phyloP scores from a whole-genome alignment of 2,113 vertebrate genomes.

The Sphaerodactylus townsendi region DNA sequence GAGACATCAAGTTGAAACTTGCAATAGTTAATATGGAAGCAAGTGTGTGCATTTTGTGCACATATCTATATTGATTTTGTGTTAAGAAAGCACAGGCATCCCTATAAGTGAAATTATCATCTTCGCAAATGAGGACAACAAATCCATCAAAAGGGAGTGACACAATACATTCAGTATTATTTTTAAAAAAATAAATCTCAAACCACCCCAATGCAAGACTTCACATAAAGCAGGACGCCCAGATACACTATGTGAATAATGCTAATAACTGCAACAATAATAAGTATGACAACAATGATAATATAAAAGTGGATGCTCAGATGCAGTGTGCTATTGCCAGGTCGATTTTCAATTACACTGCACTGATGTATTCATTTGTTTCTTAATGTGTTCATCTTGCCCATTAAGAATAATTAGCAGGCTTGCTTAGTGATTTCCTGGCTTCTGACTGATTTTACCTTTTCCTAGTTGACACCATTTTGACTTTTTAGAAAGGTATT shows the following conservation, averaged over 20 bases:
- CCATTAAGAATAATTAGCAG: slow-evolving; percentile 85
- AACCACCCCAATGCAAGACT: slow-evolving; percentile 48
- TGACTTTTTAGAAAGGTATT: slow-evolving; percentile 78
- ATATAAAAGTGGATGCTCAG: slow-evolving; percentile 75
- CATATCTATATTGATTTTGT: slow-evolving; percentile 20
- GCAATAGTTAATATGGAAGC: slow-evolving; percentile 34
- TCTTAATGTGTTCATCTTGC: slow-evolving; percentile 84
- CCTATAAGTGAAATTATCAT: slow-evolving; percentile 20
- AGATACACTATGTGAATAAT: slow-evolving; percentile 65
- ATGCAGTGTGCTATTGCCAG: slow-evolving; percentile 74
- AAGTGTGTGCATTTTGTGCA: not conserved
- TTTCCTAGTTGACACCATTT: slow-evolving; percentile 73
- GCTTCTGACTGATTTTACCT: slow-evolving; percentile 72
- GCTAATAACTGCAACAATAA: slow-evolving; percentile 68
- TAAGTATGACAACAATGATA: slow-evolving; percentile 74
- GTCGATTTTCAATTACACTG: slow-evolving; percentile 83
- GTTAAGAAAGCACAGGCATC: slow-evolving; percentile 29
- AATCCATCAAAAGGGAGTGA: slow-evolving; percentile 40
- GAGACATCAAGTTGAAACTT: slow-evolving; percentile 15
- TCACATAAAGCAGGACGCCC: slow-evolving; percentile 56
- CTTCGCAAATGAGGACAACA: slow-evolving; percentile 15
- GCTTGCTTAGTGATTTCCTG: slow-evolving; percentile 80
- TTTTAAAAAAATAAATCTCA: slow-evolving; percentile 52
- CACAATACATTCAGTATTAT: slow-evolving; percentile 36
- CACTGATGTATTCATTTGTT: slow-evolving; percentile 83